These are phyloP conservation scores for Corythornis madagascariensis DNA, from an alignment of 2,113 vertebrate species.

Conservation along the genomic window DNA sequence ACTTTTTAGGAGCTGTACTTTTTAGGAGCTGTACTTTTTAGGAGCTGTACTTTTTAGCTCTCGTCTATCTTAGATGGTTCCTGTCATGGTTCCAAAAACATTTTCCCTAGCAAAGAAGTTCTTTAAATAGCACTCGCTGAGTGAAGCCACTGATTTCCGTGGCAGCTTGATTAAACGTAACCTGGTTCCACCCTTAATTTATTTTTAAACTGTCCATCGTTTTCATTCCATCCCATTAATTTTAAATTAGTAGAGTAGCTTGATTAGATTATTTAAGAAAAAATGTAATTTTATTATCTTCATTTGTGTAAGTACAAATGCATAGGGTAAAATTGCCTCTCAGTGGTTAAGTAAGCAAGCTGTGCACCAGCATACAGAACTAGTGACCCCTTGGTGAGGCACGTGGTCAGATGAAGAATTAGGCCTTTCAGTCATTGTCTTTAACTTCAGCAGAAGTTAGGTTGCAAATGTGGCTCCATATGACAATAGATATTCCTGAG, in stretches of 20 bases:
- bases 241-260: not conserved
- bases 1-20: not conserved
- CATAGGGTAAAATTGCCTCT: not conserved
- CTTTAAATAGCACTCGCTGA: not conserved
- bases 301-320: not conserved
- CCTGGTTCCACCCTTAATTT: conserved; percentile 45
- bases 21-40: not conserved
- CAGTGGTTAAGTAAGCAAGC: not conserved
- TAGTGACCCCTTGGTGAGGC: not conserved
- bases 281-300: not conserved
- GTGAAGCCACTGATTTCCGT: not conserved
- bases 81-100: not conserved
- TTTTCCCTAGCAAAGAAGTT: not conserved
- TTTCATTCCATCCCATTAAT: conserved; percentile 14
- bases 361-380: not conserved
- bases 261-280: conserved; percentile 5
- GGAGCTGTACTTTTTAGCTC: not conserved
- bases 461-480: not conserved
- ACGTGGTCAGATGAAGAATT: not conserved
- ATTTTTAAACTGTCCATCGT: conserved; percentile 22
- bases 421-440: not conserved
- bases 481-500: not conserved
- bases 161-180: conserved; percentile 44
- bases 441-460: not conserved
- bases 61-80: not conserved